Base-by-base conservation (phyloP, 53 echinoderm and acorn worm species). In the Hippasteria phrygiana region DNA sequence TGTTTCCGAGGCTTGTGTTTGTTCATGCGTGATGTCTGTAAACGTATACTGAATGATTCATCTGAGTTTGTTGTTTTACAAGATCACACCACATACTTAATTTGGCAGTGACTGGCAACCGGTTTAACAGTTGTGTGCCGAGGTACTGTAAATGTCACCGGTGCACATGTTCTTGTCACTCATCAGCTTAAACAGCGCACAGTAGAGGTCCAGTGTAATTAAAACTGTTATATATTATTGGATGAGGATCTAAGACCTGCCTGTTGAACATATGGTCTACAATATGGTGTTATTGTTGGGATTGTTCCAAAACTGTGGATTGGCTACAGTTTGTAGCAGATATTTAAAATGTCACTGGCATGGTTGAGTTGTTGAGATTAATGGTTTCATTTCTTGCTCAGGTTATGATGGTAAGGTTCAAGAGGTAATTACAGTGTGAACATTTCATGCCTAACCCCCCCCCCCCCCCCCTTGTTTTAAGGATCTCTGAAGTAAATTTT, bases 161-260 rank as follows among this genome's bases (percentile, higher is more conserved):
- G 56, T 56, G 55, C 78, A 78, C 59, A 59, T 78, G 78, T 38
- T 55, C 22, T 59, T 27, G 78, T 78, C 78, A 78, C 35, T 78
- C 55, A 43, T n/a, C 24, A 53, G 62, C 40, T 39, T 78, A 31
- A 9, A 16, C 35, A 32, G 35, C 26, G 13, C n/a, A n/a, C n/a
- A n/a, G 67, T 35, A 11, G 78, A 12, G 78, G 40, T 78, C 33
- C 20, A 35, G 51, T 76, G 76, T 76, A 54, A 76, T 76, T 76
- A 76, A 74, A 76, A 76, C 76, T 34, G 34, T 76, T 31, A 33
- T 76, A 53, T 43, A n/a, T 6, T 50, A 14, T 76, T 13, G 27
- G 22, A 24, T 17, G n/a, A 45, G 1, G 1, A 33, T 31, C 29
- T 34, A 50, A 11, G 36, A 22, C 59, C 36, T 38, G 78, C 55